These are phyloP conservation scores for Steinernema hermaphroditum DNA, from an alignment of 2,888 invertebrate genomes.

Conservation along the genomic window DNA sequence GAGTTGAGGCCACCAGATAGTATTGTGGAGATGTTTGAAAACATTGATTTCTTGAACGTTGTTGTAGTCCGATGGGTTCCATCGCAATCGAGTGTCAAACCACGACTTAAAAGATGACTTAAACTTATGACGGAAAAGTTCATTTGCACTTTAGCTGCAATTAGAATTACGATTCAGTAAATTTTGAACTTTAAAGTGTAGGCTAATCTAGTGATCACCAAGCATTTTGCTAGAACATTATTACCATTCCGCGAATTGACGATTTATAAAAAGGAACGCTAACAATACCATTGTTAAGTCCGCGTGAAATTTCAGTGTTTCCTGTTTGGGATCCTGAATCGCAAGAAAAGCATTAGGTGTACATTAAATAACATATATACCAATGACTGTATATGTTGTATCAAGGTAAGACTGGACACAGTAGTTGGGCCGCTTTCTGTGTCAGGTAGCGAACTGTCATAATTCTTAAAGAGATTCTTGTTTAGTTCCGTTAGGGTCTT, in stretches of 20 bases:
- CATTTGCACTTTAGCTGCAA: too few species aligned
- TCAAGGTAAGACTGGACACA: not conserved
- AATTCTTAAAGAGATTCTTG: slow-evolving; percentile 19
- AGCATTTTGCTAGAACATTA: too few species aligned
- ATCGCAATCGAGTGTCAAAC: not conserved
- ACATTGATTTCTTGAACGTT: slow-evolving; percentile 18
- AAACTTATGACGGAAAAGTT: too few species aligned
- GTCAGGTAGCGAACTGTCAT: not conserved
- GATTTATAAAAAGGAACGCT: too few species aligned
- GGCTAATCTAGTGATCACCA: too few species aligned
- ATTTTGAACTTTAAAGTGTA: too few species aligned
- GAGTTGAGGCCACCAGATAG: slow-evolving; percentile 21
- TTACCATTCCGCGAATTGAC: too few species aligned
- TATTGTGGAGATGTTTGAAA: slow-evolving; percentile 13
- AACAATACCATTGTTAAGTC: slow-evolving; percentile 21
- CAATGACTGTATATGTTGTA: slow-evolving; percentile 19
- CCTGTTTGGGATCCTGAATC: slow-evolving; percentile 12
- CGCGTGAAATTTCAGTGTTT: slow-evolving; percentile 25
- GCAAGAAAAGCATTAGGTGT: not conserved
- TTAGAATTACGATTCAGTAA: too few species aligned
- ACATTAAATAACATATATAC: not conserved
- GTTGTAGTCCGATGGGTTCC: slow-evolving; percentile 18
- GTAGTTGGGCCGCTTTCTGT: not conserved
- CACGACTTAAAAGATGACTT: not conserved
- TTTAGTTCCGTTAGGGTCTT: not conserved